Evolutionary conservation across 1,140 invertebrate species (phyloP), one percentile per base, ranked within the genome.

Genomic region (Drosophila erecta): DNA sequence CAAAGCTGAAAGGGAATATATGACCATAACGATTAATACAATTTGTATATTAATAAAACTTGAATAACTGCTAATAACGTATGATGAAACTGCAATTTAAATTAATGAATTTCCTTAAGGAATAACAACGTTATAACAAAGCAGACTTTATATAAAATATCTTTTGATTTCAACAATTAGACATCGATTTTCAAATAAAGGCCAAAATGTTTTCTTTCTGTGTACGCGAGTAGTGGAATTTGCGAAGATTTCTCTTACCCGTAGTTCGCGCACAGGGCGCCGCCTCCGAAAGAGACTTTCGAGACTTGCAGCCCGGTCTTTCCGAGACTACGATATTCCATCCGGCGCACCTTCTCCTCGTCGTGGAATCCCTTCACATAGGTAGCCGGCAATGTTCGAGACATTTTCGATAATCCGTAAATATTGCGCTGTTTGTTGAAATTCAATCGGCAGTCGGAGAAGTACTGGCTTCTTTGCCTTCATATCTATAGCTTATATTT

Each of bases 361-460:
- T 95, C 92, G 78, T 95, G 95, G 76, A 95, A 95, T 4, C 93
- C 93, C 44, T 93, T 77, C 1, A 94, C 92, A 81, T 92, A 95
- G 4, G 95, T 95, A 14, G 84, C 53, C 24, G 94, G 94, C 14
- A 92, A 71, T 57, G 0, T 73, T 76, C 75, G 56, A 76, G 84
- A 79, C 83, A 86, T 86, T 46, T 15, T 71, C 33, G 4, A 43
- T 37, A 11, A 37, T 44, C 35, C 35, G 1, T 6, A 41, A 41
- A 35, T 49, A 38, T 71, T 72, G 66, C 53, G 22, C 33, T 44
- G 50, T 53, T 40, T 49, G 49, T 50, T 58, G 59, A 50, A 81
- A 53, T 44, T 53, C 46, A 44, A n/a, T 57, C 7, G 7, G 27
- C 8, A 38, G 33, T 37, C 64, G 46, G 22, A 22, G 15, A 12